A percentile compares a stretch with the other conserved stretches of the same genome.
phyloP scores from a whole-genome alignment of 2,888 invertebrate genomes.

The Blastobasis lacticolella region DNA sequence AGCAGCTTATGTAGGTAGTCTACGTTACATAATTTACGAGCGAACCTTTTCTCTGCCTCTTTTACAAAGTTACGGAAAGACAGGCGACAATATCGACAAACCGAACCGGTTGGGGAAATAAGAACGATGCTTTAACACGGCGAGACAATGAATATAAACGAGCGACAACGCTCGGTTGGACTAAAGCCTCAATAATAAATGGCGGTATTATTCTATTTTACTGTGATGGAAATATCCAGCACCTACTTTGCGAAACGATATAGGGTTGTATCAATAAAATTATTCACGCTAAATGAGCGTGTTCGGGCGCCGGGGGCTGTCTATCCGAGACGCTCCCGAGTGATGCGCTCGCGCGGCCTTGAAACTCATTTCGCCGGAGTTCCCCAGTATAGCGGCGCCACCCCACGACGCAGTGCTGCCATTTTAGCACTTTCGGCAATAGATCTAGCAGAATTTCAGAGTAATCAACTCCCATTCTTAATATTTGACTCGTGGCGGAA shows the following conservation, averaged over 20 bases:
- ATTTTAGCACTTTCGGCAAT: too few species aligned
- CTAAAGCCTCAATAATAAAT: background rate
- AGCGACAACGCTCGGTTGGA: background rate
- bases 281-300: slow-evolving; percentile 8
- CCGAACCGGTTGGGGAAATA: slow-evolving; percentile 4
- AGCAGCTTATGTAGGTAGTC: background rate
- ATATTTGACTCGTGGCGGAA: too few species aligned
- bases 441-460: too few species aligned
- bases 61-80: slow-evolving; percentile 5
- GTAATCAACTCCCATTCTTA: too few species aligned
- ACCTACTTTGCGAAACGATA: background rate
- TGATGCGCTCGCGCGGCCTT: slow-evolving; percentile 9
- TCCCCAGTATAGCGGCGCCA: too few species aligned
- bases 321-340: slow-evolving; percentile 5
- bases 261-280: slow-evolving; percentile 6
- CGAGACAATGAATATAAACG: background rate
- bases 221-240: background rate
- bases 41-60: background rate
- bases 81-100: slow-evolving; percentile 1
- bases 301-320: slow-evolving; percentile 3
- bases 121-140: background rate
- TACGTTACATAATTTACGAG: slow-evolving; percentile 3
- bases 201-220: background rate
- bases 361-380: slow-evolving; percentile 2
- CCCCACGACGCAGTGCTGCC: too few species aligned